Evolutionary conservation across 2,113 vertebrate species (phyloP), one percentile per base, ranked within the genome.

Genomic region (Sterna hirundo): DNA sequence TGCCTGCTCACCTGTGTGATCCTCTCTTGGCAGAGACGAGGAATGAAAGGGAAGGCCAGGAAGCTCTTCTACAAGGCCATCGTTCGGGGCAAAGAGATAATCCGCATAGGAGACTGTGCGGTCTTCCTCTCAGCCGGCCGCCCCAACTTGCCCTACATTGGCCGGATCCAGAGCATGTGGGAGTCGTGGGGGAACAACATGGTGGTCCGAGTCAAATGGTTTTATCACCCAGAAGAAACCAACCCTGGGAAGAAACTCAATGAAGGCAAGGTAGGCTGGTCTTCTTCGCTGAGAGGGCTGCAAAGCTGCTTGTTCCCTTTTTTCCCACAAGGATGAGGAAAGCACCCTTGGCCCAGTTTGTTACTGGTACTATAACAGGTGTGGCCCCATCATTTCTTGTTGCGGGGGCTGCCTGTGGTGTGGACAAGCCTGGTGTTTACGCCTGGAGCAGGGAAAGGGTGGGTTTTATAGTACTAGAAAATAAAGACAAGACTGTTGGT

Each of bases 41-140:
- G 99, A 58, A 99, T 99, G 99, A 99, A 99, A 83, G 99, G 99
- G 70, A 99, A 99, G 79, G 99, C 99, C 10, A 99, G 99, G 94
- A 99, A 99, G 95, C 98, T 99, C 66, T 99, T 99, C 98, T 99
- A 99, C 97, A 99, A 99, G 97, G 99, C 99, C 83, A 99, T 99
- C 0, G 99, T 99, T 64, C 98, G 99, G 0, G 99, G 99, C 80
- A 99, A 99, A 86, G 99, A 99, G 98, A 99, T 99, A 95, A 99
- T 99, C 95, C 99, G 99, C 55, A 99, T 99, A 2, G 99, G 99
- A 3, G 99, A 99, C 98, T 99, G 99, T 0, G 99, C 99, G 0
- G 99, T 99, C 32, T 99, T 99, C 96, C 98, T 99, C 85, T 99
- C 99, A 0, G 99, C 99, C 0, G 99, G 99, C 49, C 98, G 99